Evolutionary conservation across 2,888 invertebrate species (phyloP).

Genomic region (Bursaphelenchus okinawaensis): DNA sequence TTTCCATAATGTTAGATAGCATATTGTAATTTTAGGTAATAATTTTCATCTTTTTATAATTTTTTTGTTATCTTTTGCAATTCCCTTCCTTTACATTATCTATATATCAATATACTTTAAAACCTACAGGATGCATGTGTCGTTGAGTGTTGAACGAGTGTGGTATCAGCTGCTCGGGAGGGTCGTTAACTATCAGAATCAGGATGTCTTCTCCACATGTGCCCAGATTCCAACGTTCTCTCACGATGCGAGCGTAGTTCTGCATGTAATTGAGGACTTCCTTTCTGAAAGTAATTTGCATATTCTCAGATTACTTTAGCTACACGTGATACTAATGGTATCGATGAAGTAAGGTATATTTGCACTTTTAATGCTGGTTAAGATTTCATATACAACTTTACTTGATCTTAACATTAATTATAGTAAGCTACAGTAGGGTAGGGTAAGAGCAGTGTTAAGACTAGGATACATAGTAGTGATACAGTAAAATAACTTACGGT

Average conservation of each 20-base stretch:
- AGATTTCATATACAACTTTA: too few relatives aligned
- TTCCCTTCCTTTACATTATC: too few relatives aligned
- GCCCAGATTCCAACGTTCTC: constrained; percentile 28
- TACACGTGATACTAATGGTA: too few relatives aligned
- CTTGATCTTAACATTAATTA: not conserved
- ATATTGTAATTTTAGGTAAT: too few relatives aligned
- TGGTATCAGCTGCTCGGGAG: constrained; percentile 18
- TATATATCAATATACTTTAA: not conserved
- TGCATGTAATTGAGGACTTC: constrained; percentile 25
- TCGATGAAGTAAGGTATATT: too few relatives aligned
- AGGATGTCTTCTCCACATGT: constrained; percentile 39
- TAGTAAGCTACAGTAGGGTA: too few relatives aligned
- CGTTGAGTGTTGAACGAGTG: not conserved
- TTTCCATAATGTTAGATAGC: too few relatives aligned
- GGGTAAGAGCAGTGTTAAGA: too few relatives aligned
- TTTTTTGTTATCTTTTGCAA: too few relatives aligned
- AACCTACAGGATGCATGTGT: not conserved
- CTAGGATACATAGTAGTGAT: not conserved
- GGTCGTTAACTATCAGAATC: constrained; percentile 27
- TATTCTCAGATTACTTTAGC: not conserved
- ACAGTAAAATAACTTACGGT: constrained; percentile 12
- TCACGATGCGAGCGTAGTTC: constrained; percentile 33
- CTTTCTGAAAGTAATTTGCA: not conserved
- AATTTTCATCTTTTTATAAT: too few relatives aligned
- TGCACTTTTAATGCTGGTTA: too few relatives aligned